Evolutionary conservation across 1,140 invertebrate species (phyloP).

Genomic region (Tribolium castaneum): DNA sequence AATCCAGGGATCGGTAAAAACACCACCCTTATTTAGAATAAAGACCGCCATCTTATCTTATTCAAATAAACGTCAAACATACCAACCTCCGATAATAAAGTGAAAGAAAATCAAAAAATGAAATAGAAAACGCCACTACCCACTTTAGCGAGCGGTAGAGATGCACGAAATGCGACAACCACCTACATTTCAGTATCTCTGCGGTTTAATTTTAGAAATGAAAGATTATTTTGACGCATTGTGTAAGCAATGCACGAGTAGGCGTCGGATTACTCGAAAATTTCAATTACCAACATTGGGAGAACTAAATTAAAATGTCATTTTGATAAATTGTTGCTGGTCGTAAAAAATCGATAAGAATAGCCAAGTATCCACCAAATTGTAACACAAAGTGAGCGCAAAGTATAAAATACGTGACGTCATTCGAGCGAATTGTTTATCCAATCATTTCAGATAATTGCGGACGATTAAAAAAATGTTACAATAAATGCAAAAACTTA

Average conservation of each 20-base stretch:
- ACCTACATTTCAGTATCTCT: constrained; percentile 3
- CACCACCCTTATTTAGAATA: background rate
- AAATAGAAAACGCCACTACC: background rate
- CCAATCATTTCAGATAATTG: background rate
- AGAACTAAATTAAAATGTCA: background rate
- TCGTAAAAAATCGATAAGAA: background rate
- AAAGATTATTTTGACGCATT: constrained; percentile 29
- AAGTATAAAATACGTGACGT: no score
- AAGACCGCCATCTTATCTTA: constrained; percentile 13
- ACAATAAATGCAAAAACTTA: constrained; percentile 46
- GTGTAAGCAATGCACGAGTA: constrained; percentile 21
- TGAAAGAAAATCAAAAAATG: background rate
- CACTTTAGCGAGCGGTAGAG: background rate
- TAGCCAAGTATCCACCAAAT: background rate
- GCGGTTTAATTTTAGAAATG: constrained; percentile 9
- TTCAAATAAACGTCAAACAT: background rate
- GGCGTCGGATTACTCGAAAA: constrained; percentile 5
- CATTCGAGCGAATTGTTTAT: background rate
- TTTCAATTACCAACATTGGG: background rate
- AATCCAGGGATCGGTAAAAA: constrained; percentile 61
- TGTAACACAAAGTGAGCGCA: background rate
- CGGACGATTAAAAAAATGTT: background rate
- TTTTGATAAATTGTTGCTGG: background rate
- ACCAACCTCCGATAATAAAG: background rate
- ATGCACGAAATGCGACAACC: constrained; percentile 13